phyloP scores from a whole-genome alignment of 2,797 vertebrate genomes.

The Saxicola maurus region DNA sequence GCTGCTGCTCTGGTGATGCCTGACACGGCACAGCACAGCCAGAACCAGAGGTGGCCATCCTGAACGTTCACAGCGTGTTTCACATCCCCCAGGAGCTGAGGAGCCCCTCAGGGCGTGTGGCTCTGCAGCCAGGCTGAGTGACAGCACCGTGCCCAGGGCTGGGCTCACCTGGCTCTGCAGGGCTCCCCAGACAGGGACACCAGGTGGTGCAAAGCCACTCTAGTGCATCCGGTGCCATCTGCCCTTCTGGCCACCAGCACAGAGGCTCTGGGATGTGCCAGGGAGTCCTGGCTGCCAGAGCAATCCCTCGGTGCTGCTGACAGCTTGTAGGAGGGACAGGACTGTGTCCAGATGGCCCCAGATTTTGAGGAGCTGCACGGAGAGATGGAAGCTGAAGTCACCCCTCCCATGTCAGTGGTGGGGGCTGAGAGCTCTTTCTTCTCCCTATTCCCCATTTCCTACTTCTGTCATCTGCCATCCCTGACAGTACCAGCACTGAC shows the following conservation, averaged over 20 bases:
- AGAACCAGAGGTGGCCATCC: fast-evolving
- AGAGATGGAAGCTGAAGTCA: slow-evolving; percentile 15
- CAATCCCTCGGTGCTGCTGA: neutral
- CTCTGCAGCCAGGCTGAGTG: neutral
- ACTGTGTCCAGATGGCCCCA: slow-evolving; percentile 56
- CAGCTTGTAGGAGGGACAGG: slow-evolving; percentile 52
- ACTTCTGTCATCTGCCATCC: neutral
- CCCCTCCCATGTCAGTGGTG: neutral
- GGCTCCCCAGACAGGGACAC: neutral
- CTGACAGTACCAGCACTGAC: neutral
- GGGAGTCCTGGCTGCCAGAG: slow-evolving; percentile 45
- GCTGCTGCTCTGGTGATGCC: neutral
- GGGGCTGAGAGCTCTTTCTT: neutral
- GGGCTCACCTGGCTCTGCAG: slow-evolving; percentile 31
- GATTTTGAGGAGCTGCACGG: slow-evolving; percentile 41
- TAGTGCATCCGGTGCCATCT: slow-evolving; percentile 47
- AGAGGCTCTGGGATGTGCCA: neutral
- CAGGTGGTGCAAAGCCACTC: slow-evolving; percentile 44
- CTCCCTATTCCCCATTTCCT: neutral
- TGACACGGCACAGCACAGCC: neutral
- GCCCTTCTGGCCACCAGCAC: slow-evolving; percentile 41
- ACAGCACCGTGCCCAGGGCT: neutral
- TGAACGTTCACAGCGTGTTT: fast-evolving
- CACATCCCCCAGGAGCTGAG: neutral
- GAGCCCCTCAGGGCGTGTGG: fast-evolving